A percentile compares a stretch with the other conserved stretches of the same genome.
Evolutionary conservation across 2,113 vertebrate genomes (phyloP).

Genomic region (Recurvirostra avosetta): DNA sequence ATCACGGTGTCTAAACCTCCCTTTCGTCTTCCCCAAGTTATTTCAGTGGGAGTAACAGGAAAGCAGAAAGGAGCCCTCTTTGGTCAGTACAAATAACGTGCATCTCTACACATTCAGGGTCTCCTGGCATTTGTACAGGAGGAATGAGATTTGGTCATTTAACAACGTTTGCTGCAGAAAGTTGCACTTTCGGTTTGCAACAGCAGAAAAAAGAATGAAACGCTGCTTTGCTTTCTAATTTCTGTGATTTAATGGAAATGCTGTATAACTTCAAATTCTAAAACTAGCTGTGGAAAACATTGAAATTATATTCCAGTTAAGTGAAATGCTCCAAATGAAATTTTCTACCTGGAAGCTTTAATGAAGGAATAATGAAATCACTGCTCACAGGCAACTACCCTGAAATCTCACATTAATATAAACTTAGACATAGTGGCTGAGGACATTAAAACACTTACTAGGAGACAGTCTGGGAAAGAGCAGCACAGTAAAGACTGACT

Average conservation of each 20-base stretch:
- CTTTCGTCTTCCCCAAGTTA: too few species aligned
- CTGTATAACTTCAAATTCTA: neutral
- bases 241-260: neutral
- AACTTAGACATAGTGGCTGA: neutral
- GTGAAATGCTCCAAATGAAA: neutral
- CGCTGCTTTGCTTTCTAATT: neutral
- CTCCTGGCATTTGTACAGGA: neutral
- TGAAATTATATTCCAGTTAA: neutral
- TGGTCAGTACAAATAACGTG: neutral
- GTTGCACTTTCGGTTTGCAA: neutral
- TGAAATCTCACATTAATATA: neutral
- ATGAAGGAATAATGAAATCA: neutral
- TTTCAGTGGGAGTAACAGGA: neutral
- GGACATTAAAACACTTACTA: neutral
- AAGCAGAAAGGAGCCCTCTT: neutral
- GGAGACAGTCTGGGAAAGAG: neutral
- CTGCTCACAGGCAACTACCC: neutral
- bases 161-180: neutral
- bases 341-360: neutral
- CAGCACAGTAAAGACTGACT: neutral
- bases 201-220: neutral
- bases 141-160: accelerated
- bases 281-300: neutral
- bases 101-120: neutral
- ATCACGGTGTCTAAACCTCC: neutral